These are phyloP conservation scores for Drosophila longiperda DNA, from an alignment of 2,888 invertebrate genomes.

Conservation along the genomic window DNA sequence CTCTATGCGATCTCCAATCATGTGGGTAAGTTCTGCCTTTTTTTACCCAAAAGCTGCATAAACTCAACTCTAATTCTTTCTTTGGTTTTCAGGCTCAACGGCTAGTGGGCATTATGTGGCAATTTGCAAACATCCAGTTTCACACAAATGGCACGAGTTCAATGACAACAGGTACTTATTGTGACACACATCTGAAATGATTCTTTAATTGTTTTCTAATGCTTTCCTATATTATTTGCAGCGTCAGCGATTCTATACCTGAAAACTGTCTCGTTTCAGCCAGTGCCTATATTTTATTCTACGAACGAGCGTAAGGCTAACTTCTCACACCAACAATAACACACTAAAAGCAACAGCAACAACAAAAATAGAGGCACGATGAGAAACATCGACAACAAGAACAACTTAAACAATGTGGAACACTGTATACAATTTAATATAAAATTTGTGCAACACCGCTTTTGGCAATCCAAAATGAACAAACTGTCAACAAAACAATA, in stretches of 20 bases:
- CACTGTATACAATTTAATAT: conserved; percentile 5
- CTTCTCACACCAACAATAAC: conserved; percentile 3
- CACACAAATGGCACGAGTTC: conserved; percentile 95
- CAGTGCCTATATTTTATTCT: conserved; percentile 97
- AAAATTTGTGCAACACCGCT: conserved; percentile 53
- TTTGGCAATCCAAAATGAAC: conserved; percentile 41
- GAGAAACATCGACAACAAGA: conserved; percentile 5
- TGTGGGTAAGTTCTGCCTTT: conserved; percentile 86
- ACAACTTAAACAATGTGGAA: conserved; percentile 9
- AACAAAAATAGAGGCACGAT: not conserved
- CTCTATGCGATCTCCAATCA: conserved; percentile 97
- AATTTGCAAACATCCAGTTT: conserved; percentile 95
- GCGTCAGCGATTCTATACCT: conserved; percentile 84
- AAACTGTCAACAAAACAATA: not conserved
- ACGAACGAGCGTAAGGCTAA: conserved; percentile 88
- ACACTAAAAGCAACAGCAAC: conserved; percentile 13
- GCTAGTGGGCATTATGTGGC: conserved; percentile 98
- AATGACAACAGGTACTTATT: conserved; percentile 93
- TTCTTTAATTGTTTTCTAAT: not conserved
- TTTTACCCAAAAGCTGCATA: not conserved
- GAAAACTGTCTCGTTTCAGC: conserved; percentile 89
- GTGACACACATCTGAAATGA: not conserved
- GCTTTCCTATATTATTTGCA: conserved; percentile 48
- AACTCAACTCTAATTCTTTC: not conserved
- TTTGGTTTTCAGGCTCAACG: conserved; percentile 88